Percentiles rank a stretch among this genome's conserved stretches.
These are phyloP conservation scores for Varecia variegata DNA, from an alignment of 2,797 vertebrate species.

Conservation along the genomic window DNA sequence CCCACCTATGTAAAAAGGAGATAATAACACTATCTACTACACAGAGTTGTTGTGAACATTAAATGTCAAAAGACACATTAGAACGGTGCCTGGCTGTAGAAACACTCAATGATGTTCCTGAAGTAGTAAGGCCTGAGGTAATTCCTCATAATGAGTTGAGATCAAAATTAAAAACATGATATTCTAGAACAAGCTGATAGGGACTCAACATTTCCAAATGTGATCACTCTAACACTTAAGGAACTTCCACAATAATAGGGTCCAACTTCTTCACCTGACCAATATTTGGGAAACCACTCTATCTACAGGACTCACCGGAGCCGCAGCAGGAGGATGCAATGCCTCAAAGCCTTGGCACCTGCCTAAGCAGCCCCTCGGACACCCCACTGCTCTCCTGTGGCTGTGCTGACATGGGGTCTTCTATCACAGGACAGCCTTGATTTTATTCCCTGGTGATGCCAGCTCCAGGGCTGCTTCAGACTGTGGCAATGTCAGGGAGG, in stretches of 20 bases:
- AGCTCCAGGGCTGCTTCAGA: not conserved
- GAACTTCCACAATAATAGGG: not conserved
- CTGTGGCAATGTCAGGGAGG: not conserved
- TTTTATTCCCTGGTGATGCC: not conserved
- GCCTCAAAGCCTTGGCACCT: not conserved
- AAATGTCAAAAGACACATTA: not conserved
- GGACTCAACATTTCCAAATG: not conserved
- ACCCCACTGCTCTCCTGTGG: rapidly evolving
- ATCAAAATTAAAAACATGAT: not conserved
- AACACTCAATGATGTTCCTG: not conserved
- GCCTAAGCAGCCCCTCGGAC: not conserved
- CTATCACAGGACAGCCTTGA: not conserved
- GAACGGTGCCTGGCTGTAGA: not conserved
- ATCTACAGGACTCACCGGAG: not conserved
- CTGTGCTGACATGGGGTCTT: rapidly evolving
- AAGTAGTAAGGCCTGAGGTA: not conserved
- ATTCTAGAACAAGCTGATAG: not conserved
- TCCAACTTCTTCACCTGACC: not conserved
- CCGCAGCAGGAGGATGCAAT: rapidly evolving
- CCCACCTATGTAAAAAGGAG: not conserved
- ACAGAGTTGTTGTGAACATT: not conserved
- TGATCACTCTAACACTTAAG: not conserved
- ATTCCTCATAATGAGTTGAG: not conserved
- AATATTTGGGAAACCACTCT: not conserved
- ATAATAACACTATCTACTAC: not conserved